Evolutionary conservation across 2,888 invertebrate genomes (phyloP), one percentile per base, ranked within the genome.

Genomic region (Phragmatobia fuliginosa): DNA sequence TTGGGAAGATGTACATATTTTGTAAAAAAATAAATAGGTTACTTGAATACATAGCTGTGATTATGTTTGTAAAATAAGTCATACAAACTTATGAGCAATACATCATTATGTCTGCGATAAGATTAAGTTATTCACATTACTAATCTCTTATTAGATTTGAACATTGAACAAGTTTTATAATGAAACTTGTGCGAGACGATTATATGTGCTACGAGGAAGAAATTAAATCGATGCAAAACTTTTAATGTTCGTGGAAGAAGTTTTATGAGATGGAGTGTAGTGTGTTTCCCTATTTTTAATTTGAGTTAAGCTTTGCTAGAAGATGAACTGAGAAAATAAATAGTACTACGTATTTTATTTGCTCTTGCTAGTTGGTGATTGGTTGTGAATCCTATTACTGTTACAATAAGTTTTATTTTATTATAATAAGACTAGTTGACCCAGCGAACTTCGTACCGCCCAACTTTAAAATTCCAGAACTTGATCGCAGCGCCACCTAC

Each of bases 221-320:
- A 72, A 77, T 80, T 70, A 78, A 68, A 72, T 74, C 68, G 67
- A 60, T 56, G 5, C 11, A 38, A 28, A 74, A 73, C 69, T 63
- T 68, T 59, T 63, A 33, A 49, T 33, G 4, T 18, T 32, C 21
- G 16, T 33, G n/a, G 16, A 11, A 6, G 14, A n/a, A n/a, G 32
- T 56, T 56, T 56, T 6, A 14, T 8, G 14, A n/a, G 41, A 38
- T 41, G 61, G 8, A 61, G 68, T 68, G 79, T 67, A 71, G 45
- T 18, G 33, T 62, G 21, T 62, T 62, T 28, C 61, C 21, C 61
- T 18, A 67, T 49, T 36, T 16, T 10, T 49, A 10, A 21, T 1
- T 16, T 18, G n/a, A 49, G 49, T 16, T 28, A 7, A 10, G 10
- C 3, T 49, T 10, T 21, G 18, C 45, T 45, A 0, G 21, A 21